phyloP scores from a whole-genome alignment of 2,113 vertebrate genomes.

The Cheilinus undulatus region DNA sequence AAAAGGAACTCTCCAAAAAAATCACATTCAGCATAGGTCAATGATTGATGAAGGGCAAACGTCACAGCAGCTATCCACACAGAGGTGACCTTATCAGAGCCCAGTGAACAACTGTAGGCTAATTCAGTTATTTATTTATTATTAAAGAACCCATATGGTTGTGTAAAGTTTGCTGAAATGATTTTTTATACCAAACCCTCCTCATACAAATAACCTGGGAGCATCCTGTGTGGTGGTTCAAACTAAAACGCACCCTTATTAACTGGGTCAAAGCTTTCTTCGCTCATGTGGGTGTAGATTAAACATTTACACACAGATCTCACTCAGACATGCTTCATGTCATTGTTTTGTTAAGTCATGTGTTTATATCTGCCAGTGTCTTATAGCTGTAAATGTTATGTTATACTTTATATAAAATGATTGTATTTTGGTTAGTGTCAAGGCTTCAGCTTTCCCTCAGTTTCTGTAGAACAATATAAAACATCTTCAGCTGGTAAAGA shows the following conservation, averaged over 20 bases:
- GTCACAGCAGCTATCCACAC: conserved; percentile 11
- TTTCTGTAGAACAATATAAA: background rate
- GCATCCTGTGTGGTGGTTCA: conserved; percentile 23
- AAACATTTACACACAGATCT: background rate
- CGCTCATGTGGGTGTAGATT: background rate
- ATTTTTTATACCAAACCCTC: background rate
- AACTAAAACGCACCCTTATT: background rate
- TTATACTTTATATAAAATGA: background rate
- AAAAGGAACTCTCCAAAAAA: background rate
- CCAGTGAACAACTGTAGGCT: background rate
- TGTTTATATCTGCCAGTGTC: too few species aligned
- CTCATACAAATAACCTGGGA: background rate
- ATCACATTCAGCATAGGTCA: conserved; percentile 40
- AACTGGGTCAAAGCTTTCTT: conserved; percentile 12
- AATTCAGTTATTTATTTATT: background rate
- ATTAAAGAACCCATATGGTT: background rate
- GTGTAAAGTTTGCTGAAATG: background rate
- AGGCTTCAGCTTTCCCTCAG: too few species aligned
- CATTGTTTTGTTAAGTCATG: too few species aligned
- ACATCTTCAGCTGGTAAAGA: too few species aligned
- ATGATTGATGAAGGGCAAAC: conserved; percentile 59
- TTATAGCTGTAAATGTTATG: background rate
- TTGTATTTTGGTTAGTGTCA: background rate
- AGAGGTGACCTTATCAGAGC: background rate
- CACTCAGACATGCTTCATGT: background rate